These are phyloP conservation scores for rat (Rattus norvegicus) DNA, from an alignment of 2,113 vertebrate species.

Conservation along the genomic window GRCr8 NC_086024.1:38904001-38904500, in stretches of 20 bases:
- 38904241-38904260: not conserved
- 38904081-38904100: not conserved
- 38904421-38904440: not conserved
- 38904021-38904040: not conserved
- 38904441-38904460: not conserved
- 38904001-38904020: not conserved
- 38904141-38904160: rapidly evolving
- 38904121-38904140: not conserved
- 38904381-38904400: not conserved
- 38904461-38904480: constrained; percentile 4
- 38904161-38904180: not conserved
- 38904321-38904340: not conserved
- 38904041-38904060: not conserved
- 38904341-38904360: constrained; percentile 17
- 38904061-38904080: not conserved
- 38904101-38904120: not conserved
- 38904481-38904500: constrained; percentile 50
- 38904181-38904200: not conserved
- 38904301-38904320: not conserved
- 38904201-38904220: not conserved
- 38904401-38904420: constrained; percentile 9
- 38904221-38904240: not conserved
- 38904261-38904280: not conserved
- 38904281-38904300: not conserved
- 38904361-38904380: constrained; percentile 2